A percentile compares a stretch with the other conserved stretches of the same genome.
These are phyloP conservation scores for Platyrinchus mystaceus DNA, from an alignment of 2,797 vertebrate genomes.

Conservation along the genomic window DNA sequence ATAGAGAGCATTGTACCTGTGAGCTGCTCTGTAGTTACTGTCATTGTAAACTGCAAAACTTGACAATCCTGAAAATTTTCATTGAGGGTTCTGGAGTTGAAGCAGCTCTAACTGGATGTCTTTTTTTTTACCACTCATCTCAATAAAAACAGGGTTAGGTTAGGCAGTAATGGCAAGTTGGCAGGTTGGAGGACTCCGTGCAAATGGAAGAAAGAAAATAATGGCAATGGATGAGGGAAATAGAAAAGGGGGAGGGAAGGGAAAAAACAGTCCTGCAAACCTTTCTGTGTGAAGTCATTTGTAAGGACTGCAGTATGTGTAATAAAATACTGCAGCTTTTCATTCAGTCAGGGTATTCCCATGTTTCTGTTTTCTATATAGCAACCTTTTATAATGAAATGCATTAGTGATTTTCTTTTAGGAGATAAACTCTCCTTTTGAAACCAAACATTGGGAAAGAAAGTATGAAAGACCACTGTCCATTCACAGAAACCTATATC, in stretches of 20 bases:
- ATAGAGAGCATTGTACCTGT: background rate
- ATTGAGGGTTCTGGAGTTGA: background rate
- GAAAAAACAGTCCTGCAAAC: background rate
- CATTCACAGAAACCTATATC: background rate
- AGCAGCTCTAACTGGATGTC: background rate
- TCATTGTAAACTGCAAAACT: background rate
- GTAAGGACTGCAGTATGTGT: background rate
- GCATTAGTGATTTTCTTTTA: background rate
- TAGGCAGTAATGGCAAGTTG: background rate
- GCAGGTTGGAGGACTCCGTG: background rate
- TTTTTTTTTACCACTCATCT: background rate
- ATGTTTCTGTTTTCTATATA: background rate
- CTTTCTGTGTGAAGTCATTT: background rate
- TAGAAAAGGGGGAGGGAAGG: background rate
- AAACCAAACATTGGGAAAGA: background rate
- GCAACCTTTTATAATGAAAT: background rate
- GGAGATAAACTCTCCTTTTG: background rate
- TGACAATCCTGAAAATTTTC: background rate
- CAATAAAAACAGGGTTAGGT: background rate
- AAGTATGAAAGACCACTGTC: background rate
- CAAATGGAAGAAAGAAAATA: background rate
- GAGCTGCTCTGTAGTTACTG: background rate
- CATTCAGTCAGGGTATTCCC: background rate
- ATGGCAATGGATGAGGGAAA: background rate
- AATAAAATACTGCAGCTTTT: background rate